A percentile compares a stretch with the other conserved stretches of the same genome.
Evolutionary conservation across 23 tunicate genomes (phyloP).

Genomic region (Pegea sp.): DNA sequence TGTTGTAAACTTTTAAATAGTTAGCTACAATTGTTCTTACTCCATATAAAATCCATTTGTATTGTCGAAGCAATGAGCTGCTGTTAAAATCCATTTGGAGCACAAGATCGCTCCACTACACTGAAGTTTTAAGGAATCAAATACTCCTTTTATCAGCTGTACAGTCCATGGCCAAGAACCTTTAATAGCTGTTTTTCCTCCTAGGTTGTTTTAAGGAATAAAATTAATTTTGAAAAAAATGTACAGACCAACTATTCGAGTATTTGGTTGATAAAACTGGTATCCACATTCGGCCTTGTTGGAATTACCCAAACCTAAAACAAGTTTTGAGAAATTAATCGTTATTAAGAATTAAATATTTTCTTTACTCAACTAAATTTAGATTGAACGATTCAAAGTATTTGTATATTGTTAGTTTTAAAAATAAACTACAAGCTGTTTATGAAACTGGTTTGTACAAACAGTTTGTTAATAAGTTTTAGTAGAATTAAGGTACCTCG

Average conservation of each 20-base stretch:
- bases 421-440: too few relatives aligned
- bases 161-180: conserved; percentile 89
- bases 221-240: background rate
- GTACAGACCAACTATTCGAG: background rate
- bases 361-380: background rate
- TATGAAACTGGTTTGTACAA: too few relatives aligned
- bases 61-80: conserved; percentile 67
- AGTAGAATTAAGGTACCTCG: too few relatives aligned
- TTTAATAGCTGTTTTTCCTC: conserved; percentile 28
- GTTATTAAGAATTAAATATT: background rate
- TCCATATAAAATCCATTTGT: conserved; percentile 4
- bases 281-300: background rate
- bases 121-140: background rate
- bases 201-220: conserved; percentile 9
- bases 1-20: too few relatives aligned
- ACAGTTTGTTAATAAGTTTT: too few relatives aligned
- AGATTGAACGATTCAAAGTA: too few relatives aligned
- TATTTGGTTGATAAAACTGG: background rate
- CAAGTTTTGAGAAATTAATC: background rate
- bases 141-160: conserved; percentile 11
- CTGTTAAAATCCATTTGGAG: conserved; percentile 54
- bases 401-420: too few relatives aligned
- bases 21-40: too few relatives aligned
- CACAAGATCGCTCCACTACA: conserved; percentile 82
- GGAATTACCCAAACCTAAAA: background rate